phyloP scores from a whole-genome alignment of 2,797 vertebrate species.

The Crenichthys baileyi region DNA sequence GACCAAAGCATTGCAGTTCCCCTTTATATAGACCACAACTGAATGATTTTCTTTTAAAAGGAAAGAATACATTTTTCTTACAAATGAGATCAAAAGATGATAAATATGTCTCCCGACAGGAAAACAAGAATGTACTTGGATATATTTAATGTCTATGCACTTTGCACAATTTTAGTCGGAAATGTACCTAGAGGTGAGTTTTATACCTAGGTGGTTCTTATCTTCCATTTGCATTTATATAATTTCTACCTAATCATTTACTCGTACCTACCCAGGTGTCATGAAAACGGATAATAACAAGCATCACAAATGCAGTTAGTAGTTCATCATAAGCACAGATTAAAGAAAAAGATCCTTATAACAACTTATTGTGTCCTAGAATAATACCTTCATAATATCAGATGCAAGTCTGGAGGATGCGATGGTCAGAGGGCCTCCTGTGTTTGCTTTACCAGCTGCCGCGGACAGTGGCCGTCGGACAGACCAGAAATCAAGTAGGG shows the following conservation, averaged over 20 bases:
- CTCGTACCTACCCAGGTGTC: background rate
- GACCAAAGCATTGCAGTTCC: too few relatives aligned
- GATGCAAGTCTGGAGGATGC: slow-evolving; percentile 14
- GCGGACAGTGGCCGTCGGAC: slow-evolving; percentile 36
- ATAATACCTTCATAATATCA: slow-evolving; percentile 12
- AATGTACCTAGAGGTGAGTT: too few relatives aligned
- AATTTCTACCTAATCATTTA: too few relatives aligned
- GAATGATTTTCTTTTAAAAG: too few relatives aligned
- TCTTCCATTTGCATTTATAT: too few relatives aligned
- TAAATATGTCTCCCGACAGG: background rate
- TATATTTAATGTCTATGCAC: too few relatives aligned
- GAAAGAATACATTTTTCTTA: background rate
- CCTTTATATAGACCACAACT: too few relatives aligned
- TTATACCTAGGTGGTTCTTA: too few relatives aligned
- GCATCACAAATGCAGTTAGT: background rate
- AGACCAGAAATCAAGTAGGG: slow-evolving; percentile 3
- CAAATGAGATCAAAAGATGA: background rate
- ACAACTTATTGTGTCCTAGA: slow-evolving; percentile 6
- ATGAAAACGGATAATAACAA: background rate
- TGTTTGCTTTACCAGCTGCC: slow-evolving; percentile 13
- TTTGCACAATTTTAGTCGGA: too few relatives aligned
- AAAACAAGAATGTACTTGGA: too few relatives aligned
- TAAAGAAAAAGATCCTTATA: background rate
- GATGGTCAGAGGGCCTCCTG: slow-evolving; percentile 13
- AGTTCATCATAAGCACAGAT: background rate